Evolutionary conservation across 2,113 vertebrate genomes (phyloP).

Genomic region (Poeciliopsis retropinna): DNA sequence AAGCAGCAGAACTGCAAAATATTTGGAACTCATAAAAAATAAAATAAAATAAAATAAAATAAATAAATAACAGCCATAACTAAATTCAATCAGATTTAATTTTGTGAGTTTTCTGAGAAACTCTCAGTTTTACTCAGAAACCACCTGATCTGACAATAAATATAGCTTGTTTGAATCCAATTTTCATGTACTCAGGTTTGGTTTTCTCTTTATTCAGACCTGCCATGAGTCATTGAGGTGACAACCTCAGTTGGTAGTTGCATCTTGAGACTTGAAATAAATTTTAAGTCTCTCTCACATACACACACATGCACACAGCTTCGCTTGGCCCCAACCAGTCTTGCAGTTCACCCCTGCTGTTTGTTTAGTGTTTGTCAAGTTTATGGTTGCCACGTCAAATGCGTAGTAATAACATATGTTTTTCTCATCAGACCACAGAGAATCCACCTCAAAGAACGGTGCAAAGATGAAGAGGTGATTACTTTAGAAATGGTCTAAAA

Average conservation of each 20-base stretch:
- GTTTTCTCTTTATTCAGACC: slow-evolving; percentile 1
- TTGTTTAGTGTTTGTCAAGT: slow-evolving; percentile 79
- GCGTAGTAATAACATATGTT: slow-evolving; percentile 58
- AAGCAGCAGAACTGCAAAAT: no score
- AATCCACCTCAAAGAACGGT: slow-evolving; percentile 21
- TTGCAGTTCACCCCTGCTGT: slow-evolving; percentile 74
- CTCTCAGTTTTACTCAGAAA: background rate
- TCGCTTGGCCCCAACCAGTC: slow-evolving; percentile 38
- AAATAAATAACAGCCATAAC: no score
- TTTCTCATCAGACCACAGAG: slow-evolving; percentile 66
- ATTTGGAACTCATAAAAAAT: no score
- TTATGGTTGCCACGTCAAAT: slow-evolving; percentile 75
- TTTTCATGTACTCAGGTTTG: background rate
- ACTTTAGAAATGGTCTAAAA: slow-evolving; percentile 17
- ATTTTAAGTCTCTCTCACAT: background rate
- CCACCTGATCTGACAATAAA: background rate
- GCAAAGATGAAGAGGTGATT: background rate
- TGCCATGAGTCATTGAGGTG: background rate
- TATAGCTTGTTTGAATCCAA: background rate
- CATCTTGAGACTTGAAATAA: slow-evolving; percentile 18
- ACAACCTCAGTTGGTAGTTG: slow-evolving; percentile 9
- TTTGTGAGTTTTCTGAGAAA: background rate
- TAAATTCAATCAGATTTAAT: background rate
- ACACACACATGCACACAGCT: background rate
- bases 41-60: no score